phyloP scores from a whole-genome alignment of 2,797 vertebrate genomes.

The Columba guinea region DNA sequence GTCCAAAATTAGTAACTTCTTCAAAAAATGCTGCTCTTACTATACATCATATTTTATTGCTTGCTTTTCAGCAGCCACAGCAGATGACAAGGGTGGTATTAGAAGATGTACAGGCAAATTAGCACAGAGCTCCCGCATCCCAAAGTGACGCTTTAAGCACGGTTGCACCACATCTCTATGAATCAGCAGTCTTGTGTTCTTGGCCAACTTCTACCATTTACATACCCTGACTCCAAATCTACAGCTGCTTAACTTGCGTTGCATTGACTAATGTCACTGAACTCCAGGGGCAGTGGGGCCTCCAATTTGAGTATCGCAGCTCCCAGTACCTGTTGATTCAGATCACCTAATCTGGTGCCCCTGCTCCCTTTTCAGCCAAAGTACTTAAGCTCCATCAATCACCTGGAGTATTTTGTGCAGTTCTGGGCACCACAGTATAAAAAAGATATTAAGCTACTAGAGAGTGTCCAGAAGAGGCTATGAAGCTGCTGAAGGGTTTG shows the following conservation, averaged over 20 bases:
- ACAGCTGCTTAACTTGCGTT: not conserved
- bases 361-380: not conserved
- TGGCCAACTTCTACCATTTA: not conserved
- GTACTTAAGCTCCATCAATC: not conserved
- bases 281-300: not conserved
- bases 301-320: not conserved
- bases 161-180: constrained; percentile 1
- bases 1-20: not conserved
- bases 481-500: no score
- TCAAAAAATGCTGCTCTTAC: not conserved
- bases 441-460: no score
- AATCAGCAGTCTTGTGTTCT: not conserved
- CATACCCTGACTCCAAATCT: not conserved
- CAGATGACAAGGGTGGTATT: not conserved
- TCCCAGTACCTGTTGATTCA: not conserved
- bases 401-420: no score
- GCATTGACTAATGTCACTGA: not conserved
- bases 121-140: not conserved
- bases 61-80: not conserved
- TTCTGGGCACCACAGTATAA: no score
- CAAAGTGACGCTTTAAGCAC: not conserved
- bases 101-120: not conserved
- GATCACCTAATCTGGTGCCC: not conserved
- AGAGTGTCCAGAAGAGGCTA: no score
- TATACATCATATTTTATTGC: not conserved